Conservation (phyloP, 2,888 invertebrate species). For the Rugalucina vietnamica region DNA sequence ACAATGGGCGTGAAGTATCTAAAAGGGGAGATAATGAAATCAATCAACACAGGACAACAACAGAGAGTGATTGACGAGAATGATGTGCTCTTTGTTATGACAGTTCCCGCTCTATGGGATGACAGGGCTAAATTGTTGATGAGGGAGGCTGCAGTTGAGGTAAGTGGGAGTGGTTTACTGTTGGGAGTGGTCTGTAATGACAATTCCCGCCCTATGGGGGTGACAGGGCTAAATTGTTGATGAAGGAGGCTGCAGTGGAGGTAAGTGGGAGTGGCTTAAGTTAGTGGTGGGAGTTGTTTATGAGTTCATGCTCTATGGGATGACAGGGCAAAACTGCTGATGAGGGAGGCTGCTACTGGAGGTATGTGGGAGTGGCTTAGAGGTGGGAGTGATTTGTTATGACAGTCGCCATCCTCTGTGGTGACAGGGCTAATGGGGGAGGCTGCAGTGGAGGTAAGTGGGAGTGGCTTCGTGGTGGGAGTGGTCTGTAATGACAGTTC, state of each 20-base stretch:
- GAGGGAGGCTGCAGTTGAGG: conserved; percentile 45
- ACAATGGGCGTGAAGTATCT: conserved; percentile 46
- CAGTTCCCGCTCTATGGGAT: conserved; percentile 48
- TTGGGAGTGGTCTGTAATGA: conserved; percentile 49
- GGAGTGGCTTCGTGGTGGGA: too few relatives aligned
- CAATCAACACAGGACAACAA: conserved; percentile 29
- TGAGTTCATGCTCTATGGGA: conserved; percentile 51
- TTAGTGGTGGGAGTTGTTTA: too few relatives aligned
- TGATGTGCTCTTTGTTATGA: conserved; percentile 50
- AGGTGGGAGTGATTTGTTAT: too few relatives aligned
- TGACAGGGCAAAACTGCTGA: conserved; percentile 50
- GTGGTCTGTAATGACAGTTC: conserved; percentile 47
- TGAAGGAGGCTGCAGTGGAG: conserved; percentile 43
- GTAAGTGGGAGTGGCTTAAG: conserved; percentile 21
- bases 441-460: conserved; percentile 41
- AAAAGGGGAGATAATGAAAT: conserved; percentile 51
- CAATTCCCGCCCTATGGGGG: conserved; percentile 49
- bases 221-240: conserved; percentile 51
- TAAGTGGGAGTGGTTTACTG: conserved; percentile 13
- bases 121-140: conserved; percentile 53
- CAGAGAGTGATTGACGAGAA: conserved; percentile 46
- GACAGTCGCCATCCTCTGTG: conserved; percentile 46
- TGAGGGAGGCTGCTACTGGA: conserved; percentile 44
- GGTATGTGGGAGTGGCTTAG: too few relatives aligned
- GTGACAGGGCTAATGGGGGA: conserved; percentile 50